Evolutionary conservation across 2,113 vertebrate genomes (phyloP).

Genomic region (Xenopus tropicalis): DNA sequence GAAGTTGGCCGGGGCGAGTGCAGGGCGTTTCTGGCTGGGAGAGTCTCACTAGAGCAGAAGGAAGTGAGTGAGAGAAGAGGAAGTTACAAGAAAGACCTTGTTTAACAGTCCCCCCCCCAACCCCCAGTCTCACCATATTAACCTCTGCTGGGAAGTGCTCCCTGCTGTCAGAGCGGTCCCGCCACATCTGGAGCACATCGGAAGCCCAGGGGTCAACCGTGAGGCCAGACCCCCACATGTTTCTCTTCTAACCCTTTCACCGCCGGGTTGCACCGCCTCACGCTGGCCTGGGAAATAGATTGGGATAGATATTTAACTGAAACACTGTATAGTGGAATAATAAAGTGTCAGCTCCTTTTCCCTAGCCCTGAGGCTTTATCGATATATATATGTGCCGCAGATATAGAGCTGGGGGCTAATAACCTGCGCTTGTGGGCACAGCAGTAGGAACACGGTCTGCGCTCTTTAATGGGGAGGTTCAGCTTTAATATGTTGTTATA

Average conservation of each 20-base stretch:
- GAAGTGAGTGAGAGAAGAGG: conserved; percentile 36
- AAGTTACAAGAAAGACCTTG: conserved; percentile 26
- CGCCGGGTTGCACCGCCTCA: too few species aligned
- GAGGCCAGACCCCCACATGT: neutral
- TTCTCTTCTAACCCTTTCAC: neutral
- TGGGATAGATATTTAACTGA: too few species aligned
- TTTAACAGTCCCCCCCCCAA: neutral
- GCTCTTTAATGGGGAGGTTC: too few species aligned
- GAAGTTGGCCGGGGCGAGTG: neutral
- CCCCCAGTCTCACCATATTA: neutral
- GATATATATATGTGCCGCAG: too few species aligned
- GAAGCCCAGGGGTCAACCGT: neutral
- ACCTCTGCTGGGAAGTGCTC: neutral
- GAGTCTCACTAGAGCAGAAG: conserved; percentile 29
- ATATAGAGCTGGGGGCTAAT: too few species aligned
- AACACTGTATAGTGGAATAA: too few species aligned
- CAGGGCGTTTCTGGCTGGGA: conserved; percentile 16
- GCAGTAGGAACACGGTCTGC: too few species aligned
- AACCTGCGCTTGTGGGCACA: too few species aligned
- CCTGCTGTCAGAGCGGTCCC: neutral
- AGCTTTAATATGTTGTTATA: too few species aligned
- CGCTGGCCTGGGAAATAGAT: too few species aligned
- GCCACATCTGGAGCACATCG: conserved; percentile 26
- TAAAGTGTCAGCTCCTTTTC: too few species aligned
- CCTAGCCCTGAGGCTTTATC: too few species aligned